Conservation (phyloP, 2,888 invertebrate species). For the Nemotelus pantherinus region DNA sequence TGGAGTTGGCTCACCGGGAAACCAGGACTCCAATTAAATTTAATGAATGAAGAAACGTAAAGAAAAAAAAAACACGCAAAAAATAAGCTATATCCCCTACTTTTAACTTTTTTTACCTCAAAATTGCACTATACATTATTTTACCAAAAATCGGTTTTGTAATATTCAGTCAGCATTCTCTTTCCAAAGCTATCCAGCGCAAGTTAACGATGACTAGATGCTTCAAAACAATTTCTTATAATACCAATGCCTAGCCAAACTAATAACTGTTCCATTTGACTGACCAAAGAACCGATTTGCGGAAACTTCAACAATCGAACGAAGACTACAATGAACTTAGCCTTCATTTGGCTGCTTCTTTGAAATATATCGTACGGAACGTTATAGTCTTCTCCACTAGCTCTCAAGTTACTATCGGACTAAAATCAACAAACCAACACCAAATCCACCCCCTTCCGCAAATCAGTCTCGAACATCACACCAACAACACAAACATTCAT, state of each 20-base stretch:
- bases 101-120: too few species aligned
- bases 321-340: conserved; percentile 50
- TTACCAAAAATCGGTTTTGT: too few species aligned
- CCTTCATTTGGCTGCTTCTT: conserved; percentile 47
- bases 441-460: background rate
- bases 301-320: conserved; percentile 36
- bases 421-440: background rate
- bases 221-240: too few species aligned
- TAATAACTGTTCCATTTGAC: background rate
- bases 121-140: too few species aligned
- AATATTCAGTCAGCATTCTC: too few species aligned
- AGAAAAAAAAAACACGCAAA: too few species aligned
- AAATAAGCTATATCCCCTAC: too few species aligned
- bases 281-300: background rate
- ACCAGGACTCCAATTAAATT: too few species aligned
- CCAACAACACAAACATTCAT: conserved; percentile 7
- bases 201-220: too few species aligned
- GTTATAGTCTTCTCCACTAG: background rate
- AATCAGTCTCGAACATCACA: conserved; percentile 2
- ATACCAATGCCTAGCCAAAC: conserved; percentile 21
- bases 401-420: background rate
- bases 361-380: conserved; percentile 12
- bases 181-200: too few species aligned
- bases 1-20: too few species aligned
- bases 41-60: too few species aligned